A percentile compares a stretch with the other conserved stretches of the same genome.
phyloP scores from a whole-genome alignment of 37 sponge, comb jelly and placozoan species.

The Geodia barretti region DNA sequence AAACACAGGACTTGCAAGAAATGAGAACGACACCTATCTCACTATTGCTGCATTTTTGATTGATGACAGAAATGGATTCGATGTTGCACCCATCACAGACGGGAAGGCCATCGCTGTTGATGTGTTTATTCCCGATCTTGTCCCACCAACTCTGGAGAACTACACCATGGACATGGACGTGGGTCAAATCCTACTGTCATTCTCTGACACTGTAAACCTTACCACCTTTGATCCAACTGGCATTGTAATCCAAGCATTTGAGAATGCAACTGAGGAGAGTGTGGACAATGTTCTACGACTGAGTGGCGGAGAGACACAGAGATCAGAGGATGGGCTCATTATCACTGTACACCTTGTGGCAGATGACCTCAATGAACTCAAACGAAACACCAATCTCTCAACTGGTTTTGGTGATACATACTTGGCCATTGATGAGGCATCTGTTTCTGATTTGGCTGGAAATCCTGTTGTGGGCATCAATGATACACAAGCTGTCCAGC shows the following conservation, averaged over 20 bases:
- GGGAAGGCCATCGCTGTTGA: conserved; percentile 62
- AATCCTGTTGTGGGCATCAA: conserved; percentile 53
- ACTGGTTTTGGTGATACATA: conserved; percentile 52
- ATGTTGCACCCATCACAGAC: conserved; percentile 90
- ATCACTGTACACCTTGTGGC: conserved; percentile 43
- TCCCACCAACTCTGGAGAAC: conserved; percentile 62
- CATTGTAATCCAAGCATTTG: conserved; percentile 44
- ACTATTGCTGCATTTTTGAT: conserved; percentile 80
- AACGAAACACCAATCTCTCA: conserved; percentile 66
- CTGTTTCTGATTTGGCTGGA: conserved; percentile 57
- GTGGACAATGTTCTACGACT: conserved; percentile 38
- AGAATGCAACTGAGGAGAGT: conserved; percentile 23
- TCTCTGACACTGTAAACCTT: conserved; percentile 89
- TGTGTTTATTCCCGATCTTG: conserved; percentile 69
- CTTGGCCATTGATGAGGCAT: conserved; percentile 45
- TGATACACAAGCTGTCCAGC: conserved; percentile 38
- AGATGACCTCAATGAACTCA: conserved; percentile 84
- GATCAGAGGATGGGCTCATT: conserved; percentile 55
- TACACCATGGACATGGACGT: conserved; percentile 79
- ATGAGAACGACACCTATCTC: conserved; percentile 72
- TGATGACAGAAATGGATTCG: conserved; percentile 76
- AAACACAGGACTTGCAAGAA: conserved; percentile 71
- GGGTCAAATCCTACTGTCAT: conserved; percentile 63
- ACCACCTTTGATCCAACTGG: conserved; percentile 66
- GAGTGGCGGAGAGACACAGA: conserved; percentile 40